Evolutionary conservation across 2,113 vertebrate genomes (phyloP), one percentile per base, ranked within the genome.

Genomic region (Psilopsiagon aurifrons): DNA sequence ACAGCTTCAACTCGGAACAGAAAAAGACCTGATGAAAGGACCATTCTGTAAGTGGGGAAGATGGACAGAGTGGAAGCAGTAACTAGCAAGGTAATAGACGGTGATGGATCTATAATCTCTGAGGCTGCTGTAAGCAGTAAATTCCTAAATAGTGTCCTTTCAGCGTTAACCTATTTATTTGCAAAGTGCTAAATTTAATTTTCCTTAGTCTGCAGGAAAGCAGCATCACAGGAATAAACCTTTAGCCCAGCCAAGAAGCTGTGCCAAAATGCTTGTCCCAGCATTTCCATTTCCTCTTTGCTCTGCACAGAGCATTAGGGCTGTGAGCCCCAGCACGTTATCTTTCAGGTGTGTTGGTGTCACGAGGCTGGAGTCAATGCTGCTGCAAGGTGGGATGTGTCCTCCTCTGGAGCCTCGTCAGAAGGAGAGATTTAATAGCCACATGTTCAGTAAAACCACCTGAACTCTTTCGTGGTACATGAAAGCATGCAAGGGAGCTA

Each of bases 151-250:
- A 97, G 94, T 88, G 94, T 96, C 95, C 96, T 97, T 97, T 96
- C 95, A 97, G 96, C 95, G 76, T 96, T 96, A 96, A 95, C 97
- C 96, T 97, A 96, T 97, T 97, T 97, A 96, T 97, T 97, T 97
- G 95, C 90, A 94, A 97, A 97, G 95, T 94, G 95, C 97, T 97
- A 97, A 97, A 97, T 97, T 95, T 97, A 93, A 97, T 97, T 96
- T 96, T 90, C 93, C 97, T 96, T 94, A 97, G 94, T 96, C 93
- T 95, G 97, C 96, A 96, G 93, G 94, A 97, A 97, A 88, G 83
- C 96, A 95, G 80, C 86, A 95, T 96, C 96, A 94, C 90, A 96
- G 95, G 94, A 97, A 97, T 97, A 97, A 96, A 94, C 92, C 81
- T 92, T 95, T 92, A 93, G 92, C 84, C 89, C 88, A 94, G 93